Conservation (phyloP, 2,113 vertebrate genomes). For the Labeo rohita region DNA sequence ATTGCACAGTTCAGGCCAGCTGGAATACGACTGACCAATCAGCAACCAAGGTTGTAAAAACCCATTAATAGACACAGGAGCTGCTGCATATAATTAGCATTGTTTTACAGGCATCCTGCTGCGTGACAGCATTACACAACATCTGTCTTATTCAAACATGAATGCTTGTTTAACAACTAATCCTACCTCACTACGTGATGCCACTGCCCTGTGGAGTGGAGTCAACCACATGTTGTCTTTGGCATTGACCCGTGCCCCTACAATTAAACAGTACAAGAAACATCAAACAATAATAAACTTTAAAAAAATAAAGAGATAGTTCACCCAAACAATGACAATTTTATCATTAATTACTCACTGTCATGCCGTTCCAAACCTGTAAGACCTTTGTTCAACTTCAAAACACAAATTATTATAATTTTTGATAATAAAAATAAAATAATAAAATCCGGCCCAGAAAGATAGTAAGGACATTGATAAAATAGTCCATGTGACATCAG, state of each 20-base stretch:
- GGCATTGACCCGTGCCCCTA: slow-evolving; percentile 95
- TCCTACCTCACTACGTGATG: slow-evolving; percentile 92
- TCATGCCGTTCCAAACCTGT: too few species aligned
- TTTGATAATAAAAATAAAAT: too few species aligned
- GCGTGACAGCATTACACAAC: neutral
- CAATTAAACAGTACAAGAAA: neutral
- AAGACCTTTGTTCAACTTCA: too few species aligned
- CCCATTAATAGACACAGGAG: neutral
- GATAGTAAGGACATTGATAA: too few species aligned
- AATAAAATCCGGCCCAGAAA: too few species aligned
- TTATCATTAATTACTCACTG: neutral
- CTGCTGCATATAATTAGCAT: neutral
- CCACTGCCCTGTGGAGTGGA: slow-evolving; percentile 93
- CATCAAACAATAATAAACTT: neutral
- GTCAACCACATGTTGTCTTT: slow-evolving; percentile 99
- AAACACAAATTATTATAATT: too few species aligned
- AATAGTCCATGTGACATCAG: too few species aligned
- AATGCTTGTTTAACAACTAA: neutral
- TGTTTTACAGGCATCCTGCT: slow-evolving; percentile 18
- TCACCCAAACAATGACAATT: neutral
- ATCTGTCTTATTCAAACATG: slow-evolving; percentile 10
- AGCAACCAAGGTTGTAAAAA: neutral
- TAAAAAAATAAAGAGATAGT: neutral
- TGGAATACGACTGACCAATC: neutral
- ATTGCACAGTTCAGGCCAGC: neutral